Evolutionary conservation across 2,113 vertebrate genomes (phyloP).

Genomic region (Channa maculata): DNA sequence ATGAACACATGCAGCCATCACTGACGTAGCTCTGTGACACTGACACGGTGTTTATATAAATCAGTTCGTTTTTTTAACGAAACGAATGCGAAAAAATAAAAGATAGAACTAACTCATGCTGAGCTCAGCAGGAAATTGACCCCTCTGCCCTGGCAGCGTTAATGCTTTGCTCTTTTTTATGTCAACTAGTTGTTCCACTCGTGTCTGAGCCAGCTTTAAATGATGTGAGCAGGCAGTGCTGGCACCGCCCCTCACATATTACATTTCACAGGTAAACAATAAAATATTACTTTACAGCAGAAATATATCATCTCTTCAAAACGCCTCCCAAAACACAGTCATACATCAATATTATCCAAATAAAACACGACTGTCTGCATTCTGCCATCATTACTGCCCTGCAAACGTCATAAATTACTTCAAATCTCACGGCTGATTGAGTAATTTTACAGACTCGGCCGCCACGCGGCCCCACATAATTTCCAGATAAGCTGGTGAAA

Average conservation of each 20-base stretch:
- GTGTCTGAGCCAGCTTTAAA: neutral
- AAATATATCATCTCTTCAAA: neutral
- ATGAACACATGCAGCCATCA: too few relatives aligned
- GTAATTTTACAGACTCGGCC: slow-evolving; percentile 55
- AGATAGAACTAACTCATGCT: too few relatives aligned
- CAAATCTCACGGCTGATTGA: slow-evolving; percentile 71
- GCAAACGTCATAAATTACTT: slow-evolving; percentile 60
- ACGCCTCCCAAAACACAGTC: slow-evolving; percentile 22
- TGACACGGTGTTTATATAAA: too few relatives aligned
- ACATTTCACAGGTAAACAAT: slow-evolving; percentile 58
- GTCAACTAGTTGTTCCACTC: neutral
- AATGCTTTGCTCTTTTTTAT: neutral
- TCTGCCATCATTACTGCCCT: slow-evolving; percentile 48
- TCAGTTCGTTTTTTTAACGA: too few relatives aligned
- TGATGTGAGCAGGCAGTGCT: neutral
- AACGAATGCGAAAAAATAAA: too few relatives aligned
- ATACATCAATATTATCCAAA: slow-evolving; percentile 59
- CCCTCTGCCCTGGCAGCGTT: neutral
- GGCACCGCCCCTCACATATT: slow-evolving; percentile 19
- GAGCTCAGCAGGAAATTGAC: neutral
- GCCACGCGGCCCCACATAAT: slow-evolving; percentile 56
- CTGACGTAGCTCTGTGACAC: too few relatives aligned
- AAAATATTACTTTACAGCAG: slow-evolving; percentile 31
- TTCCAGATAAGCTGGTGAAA: slow-evolving; percentile 71
- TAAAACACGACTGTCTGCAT: slow-evolving; percentile 52